These are phyloP conservation scores for Ranitomeya imitator DNA, from an alignment of 2,113 vertebrate genomes.

Conservation along the genomic window DNA sequence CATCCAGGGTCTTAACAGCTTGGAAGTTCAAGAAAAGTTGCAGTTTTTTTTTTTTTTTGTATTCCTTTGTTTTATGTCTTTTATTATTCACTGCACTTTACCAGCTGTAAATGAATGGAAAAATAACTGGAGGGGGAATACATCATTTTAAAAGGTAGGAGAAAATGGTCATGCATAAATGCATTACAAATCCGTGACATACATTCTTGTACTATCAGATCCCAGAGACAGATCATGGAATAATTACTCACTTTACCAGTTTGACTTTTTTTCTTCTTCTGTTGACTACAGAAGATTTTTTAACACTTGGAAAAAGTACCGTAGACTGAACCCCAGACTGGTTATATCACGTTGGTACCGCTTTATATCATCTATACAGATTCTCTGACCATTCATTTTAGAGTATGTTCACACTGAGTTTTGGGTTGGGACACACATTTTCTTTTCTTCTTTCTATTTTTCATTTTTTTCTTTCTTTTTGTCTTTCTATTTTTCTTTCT, in stretches of 20 bases:
- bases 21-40: constrained; percentile 58
- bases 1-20: constrained; percentile 65
- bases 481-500: no score
- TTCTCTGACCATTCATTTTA: no score
- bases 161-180: constrained; percentile 27
- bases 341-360: no score
- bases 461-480: neutral
- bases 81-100: constrained; percentile 1
- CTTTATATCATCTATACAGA: no score
- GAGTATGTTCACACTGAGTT: no score
- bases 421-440: neutral
- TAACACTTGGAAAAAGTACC: neutral
- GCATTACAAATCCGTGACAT: neutral
- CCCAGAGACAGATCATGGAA: constrained; percentile 3
- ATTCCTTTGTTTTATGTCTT: constrained; percentile 50
- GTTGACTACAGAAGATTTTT: neutral
- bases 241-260: neutral
- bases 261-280: neutral
- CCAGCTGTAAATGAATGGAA: constrained; percentile 10
- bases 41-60: constrained; percentile 30
- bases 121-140: constrained; percentile 32
- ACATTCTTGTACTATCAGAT: neutral
- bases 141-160: constrained; percentile 25
- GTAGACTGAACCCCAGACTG: no score
- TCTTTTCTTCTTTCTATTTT: neutral